Conservation (phyloP, 2,888 invertebrate species). For the Cerastis leucographa region DNA sequence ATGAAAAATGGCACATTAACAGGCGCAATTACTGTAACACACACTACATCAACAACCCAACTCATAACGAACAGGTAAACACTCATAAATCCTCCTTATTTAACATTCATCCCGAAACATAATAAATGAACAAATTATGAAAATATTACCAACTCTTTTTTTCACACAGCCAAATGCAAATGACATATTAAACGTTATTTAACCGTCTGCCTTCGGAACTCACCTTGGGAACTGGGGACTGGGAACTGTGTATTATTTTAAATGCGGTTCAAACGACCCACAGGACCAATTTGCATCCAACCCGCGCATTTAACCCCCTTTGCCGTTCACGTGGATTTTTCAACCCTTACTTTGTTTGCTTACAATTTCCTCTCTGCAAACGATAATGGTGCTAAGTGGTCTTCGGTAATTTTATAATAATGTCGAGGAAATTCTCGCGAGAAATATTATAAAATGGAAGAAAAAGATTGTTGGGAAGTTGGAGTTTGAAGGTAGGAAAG, state of each 20-base stretch:
- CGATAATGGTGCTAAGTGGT: constrained; percentile 63
- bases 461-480: constrained; percentile 34
- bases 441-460: constrained; percentile 42
- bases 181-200: constrained; percentile 56
- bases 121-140: constrained; percentile 44
- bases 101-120: constrained; percentile 40
- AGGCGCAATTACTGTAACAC: constrained; percentile 12
- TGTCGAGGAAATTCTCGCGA: constrained; percentile 35
- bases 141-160: constrained; percentile 45
- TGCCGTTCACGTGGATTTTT: constrained; percentile 59
- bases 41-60: constrained; percentile 21
- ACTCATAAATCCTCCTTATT: constrained; percentile 32
- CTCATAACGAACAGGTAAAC: constrained; percentile 39
- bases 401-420: constrained; percentile 53
- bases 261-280: constrained; percentile 63
- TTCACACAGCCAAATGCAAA: constrained; percentile 53
- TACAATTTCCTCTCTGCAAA: constrained; percentile 59
- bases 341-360: constrained; percentile 55
- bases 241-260: constrained; percentile 67
- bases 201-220: constrained; percentile 34
- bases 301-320: constrained; percentile 64
- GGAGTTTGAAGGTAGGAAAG: constrained; percentile 3
- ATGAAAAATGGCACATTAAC: constrained; percentile 21
- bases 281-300: constrained; percentile 67
- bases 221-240: constrained; percentile 34